Conservation (phyloP, 92 coral and sea anemone genomes). For the Desmophyllum pertusum region DNA sequence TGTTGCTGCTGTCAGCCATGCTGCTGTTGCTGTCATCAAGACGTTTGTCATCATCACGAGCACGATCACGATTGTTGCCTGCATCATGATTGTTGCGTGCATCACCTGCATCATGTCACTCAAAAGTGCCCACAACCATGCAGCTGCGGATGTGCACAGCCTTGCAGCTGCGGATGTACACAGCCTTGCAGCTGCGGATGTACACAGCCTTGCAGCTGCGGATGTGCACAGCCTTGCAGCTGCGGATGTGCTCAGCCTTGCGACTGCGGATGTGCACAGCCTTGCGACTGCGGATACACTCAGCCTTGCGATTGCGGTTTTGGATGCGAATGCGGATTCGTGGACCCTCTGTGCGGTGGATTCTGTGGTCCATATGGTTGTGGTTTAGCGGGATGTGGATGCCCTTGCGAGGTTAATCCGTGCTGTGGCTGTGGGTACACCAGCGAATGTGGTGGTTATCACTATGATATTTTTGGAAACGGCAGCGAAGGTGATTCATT, state of each 20-base stretch:
- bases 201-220: constrained; percentile 23
- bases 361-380: constrained; percentile 16
- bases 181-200: too few relatives aligned
- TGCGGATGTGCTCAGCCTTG: constrained; percentile 16
- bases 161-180: too few relatives aligned
- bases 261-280: constrained; percentile 17
- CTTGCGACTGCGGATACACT: constrained; percentile 7
- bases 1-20: constrained; percentile 26
- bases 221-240: constrained; percentile 29
- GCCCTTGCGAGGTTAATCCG: neutral
- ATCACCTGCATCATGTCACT: constrained; percentile 25
- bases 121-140: constrained; percentile 35
- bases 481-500: constrained; percentile 4
- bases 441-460: neutral
- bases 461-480: neutral
- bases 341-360: neutral
- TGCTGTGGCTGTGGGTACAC: constrained; percentile 22
- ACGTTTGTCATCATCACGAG: constrained; percentile 23
- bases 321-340: constrained; percentile 10
- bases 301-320: constrained; percentile 15
- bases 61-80: constrained; percentile 23
- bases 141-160: too few relatives aligned
- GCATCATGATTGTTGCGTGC: constrained; percentile 33
- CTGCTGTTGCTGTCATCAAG: constrained; percentile 15
- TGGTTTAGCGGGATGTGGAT: constrained; percentile 20